Percentiles rank a stretch among this genome's conserved stretches.
Conservation (phyloP, 2,113 vertebrate species). For the Daubentonia madagascariensis region DNA sequence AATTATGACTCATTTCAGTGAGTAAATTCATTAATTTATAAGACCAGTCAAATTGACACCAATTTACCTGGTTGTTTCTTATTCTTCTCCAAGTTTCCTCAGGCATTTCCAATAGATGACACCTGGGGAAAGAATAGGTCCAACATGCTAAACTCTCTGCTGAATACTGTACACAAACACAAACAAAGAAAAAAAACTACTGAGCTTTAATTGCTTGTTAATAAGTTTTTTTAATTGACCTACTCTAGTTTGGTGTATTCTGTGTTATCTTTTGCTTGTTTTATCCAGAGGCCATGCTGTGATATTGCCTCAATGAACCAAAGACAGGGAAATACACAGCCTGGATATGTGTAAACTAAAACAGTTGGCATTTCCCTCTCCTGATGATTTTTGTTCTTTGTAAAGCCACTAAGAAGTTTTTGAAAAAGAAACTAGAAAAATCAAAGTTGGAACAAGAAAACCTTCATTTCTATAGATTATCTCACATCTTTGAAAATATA, state of each 20-base stretch:
- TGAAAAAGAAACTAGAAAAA: background rate
- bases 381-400: constrained; percentile 34
- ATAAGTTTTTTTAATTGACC: constrained; percentile 76
- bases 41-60: background rate
- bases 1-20: constrained; percentile 15
- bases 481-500: background rate
- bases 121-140: constrained; percentile 49
- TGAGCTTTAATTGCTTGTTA: constrained; percentile 71
- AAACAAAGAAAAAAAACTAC: constrained; percentile 46
- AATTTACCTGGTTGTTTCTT: constrained; percentile 54
- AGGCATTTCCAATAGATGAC: constrained; percentile 34
- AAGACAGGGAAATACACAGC: constrained; percentile 49
- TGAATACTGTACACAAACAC: constrained; percentile 43
- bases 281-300: constrained; percentile 51
- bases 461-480: background rate
- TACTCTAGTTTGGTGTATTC: constrained; percentile 65
- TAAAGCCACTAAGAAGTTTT: constrained; percentile 32
- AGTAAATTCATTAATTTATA: constrained; percentile 20
- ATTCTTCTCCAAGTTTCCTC: constrained; percentile 34
- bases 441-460: constrained; percentile 5
- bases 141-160: background rate
- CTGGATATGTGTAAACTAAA: constrained; percentile 45
- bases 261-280: constrained; percentile 70
- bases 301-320: constrained; percentile 70
- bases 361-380: constrained; percentile 34